These are phyloP conservation scores for Epiblema foenella DNA, from an alignment of 2,888 invertebrate species.

Conservation along the genomic window DNA sequence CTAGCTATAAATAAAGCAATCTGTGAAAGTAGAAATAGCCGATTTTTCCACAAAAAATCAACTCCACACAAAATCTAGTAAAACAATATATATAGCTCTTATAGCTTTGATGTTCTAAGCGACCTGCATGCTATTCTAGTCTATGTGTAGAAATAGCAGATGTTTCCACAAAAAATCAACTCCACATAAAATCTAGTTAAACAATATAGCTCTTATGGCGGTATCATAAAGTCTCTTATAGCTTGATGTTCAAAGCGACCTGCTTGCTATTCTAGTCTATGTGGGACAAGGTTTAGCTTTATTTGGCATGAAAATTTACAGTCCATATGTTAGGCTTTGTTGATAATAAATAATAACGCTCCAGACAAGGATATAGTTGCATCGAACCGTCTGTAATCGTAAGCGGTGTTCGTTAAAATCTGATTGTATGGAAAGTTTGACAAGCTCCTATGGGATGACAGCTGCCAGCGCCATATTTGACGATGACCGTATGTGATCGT, in stretches of 20 bases:
- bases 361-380: background rate
- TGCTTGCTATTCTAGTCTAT: constrained; percentile 10
- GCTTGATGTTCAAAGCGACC: background rate
- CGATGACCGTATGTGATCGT: too few species aligned
- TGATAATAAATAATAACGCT: too few species aligned
- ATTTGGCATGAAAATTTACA: constrained; percentile 18
- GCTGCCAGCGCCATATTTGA: too few species aligned
- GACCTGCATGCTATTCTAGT: constrained; percentile 8
- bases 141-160: too few species aligned
- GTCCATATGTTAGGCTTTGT: background rate
- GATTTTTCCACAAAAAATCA: background rate
- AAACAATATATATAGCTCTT: background rate
- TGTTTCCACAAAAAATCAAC: too few species aligned
- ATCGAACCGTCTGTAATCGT: too few species aligned
- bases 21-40: background rate
- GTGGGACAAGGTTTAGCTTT: constrained; percentile 25
- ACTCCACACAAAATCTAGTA: background rate
- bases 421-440: too few species aligned
- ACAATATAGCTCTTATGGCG: background rate
- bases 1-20: background rate
- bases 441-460: too few species aligned
- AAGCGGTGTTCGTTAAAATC: too few species aligned
- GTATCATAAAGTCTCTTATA: background rate
- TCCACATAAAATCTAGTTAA: background rate
- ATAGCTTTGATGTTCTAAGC: background rate